Conservation (phyloP, 2,888 invertebrate species). For the Hedychridium roseum region DNA sequence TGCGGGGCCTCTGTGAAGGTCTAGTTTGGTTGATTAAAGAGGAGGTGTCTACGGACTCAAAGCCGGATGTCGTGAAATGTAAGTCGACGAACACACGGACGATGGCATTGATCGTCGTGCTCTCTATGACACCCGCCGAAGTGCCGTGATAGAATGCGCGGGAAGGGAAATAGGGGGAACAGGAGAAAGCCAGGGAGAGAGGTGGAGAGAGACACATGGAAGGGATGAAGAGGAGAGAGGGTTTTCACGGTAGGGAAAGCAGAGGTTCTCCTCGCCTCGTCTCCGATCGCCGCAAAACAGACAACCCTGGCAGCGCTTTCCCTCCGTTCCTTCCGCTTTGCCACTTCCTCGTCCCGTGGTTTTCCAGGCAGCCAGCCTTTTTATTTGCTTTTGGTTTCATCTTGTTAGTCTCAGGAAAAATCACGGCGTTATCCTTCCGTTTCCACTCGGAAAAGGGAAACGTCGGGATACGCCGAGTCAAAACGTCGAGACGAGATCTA, state of each 20-base stretch:
- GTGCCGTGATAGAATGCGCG: too few relatives aligned
- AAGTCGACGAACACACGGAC: constrained; percentile 27
- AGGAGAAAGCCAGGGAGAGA: neutral
- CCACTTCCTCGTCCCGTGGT: neutral
- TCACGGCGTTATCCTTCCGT: constrained; percentile 8
- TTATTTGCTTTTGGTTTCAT: constrained; percentile 9
- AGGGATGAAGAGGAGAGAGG: constrained; percentile 12
- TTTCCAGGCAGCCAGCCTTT: neutral
- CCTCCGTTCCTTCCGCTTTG: constrained; percentile 4
- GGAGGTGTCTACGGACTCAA: too few relatives aligned
- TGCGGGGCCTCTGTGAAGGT: too few relatives aligned
- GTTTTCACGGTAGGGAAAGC: constrained; percentile 23
- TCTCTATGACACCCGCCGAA: constrained; percentile 22
- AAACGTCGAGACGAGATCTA: too few relatives aligned
- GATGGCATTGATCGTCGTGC: constrained; percentile 37
- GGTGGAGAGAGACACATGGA: constrained; percentile 4
- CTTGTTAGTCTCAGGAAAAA: constrained; percentile 5
- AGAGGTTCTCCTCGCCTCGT: constrained; percentile 28
- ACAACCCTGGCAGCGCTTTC: constrained; percentile 6
- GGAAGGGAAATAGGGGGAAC: neutral
- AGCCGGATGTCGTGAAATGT: constrained; percentile 26
- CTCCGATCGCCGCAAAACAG: constrained; percentile 30
- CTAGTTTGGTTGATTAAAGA: too few relatives aligned
- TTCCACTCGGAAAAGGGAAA: too few relatives aligned
- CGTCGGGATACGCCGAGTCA: too few relatives aligned